Conservation (phyloP, 1,140 invertebrate species). For the Notospermus geniculatus region DNA sequence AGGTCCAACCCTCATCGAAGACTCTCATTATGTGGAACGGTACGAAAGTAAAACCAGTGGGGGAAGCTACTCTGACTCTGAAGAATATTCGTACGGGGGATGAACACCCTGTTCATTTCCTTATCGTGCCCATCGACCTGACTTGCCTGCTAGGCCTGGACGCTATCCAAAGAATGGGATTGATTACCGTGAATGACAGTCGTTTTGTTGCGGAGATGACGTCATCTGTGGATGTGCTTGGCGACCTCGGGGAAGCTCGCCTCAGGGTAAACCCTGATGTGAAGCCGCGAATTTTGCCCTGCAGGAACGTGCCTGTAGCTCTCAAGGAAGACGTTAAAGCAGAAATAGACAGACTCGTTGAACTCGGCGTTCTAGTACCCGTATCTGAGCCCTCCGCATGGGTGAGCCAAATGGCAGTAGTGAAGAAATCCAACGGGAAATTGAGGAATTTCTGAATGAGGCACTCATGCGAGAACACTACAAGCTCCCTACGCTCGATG, state of each 20-base stretch:
- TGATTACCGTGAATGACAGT: background rate
- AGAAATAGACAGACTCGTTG: background rate
- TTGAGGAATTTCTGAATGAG: slow-evolving; percentile 30
- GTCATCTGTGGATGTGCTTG: background rate
- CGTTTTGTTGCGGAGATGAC: background rate
- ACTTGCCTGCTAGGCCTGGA: background rate
- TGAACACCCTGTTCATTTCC: background rate
- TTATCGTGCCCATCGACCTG: background rate
- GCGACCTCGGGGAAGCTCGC: too few relatives aligned
- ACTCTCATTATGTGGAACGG: background rate
- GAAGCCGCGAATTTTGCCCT: background rate
- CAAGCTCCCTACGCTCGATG: slow-evolving; percentile 26
- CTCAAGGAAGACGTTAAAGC: background rate
- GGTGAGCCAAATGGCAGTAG: background rate
- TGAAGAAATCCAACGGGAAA: too few relatives aligned
- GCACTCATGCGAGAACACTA: slow-evolving; percentile 25
- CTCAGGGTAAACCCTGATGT: too few relatives aligned
- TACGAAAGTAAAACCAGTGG: background rate
- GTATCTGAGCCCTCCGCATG: background rate
- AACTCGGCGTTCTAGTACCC: background rate
- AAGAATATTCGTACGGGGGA: background rate
- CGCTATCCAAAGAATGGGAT: background rate
- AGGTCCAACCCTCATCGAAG: background rate
- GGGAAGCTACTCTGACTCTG: background rate
- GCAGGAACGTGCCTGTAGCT: background rate